These are phyloP conservation scores for Nannospalax galili DNA, from an alignment of 2,113 vertebrate species.

Conservation along the genomic window DNA sequence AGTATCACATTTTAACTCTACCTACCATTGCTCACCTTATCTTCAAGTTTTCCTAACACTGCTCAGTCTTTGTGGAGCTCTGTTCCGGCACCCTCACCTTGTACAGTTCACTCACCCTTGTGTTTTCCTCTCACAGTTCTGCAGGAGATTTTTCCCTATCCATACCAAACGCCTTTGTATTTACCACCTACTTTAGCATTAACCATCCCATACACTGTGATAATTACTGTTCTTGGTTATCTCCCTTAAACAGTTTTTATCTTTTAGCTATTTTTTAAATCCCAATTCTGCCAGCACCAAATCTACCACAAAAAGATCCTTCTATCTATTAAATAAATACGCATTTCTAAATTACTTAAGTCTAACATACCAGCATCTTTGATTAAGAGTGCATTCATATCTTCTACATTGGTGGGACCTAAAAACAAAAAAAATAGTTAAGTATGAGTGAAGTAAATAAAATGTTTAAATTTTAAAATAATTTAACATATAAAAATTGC, in stretches of 20 bases:
- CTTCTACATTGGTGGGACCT: slow-evolving; percentile 93
- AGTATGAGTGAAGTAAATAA: slow-evolving; percentile 61
- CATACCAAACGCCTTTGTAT: background rate
- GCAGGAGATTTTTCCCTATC: background rate
- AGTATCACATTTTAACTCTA: background rate
- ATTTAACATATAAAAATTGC: background rate
- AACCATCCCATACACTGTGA: background rate
- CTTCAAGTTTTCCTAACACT: background rate
- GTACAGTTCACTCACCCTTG: background rate
- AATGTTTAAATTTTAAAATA: background rate
- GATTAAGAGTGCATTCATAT: slow-evolving; percentile 93
- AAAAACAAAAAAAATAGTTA: slow-evolving; percentile 46
- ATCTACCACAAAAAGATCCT: background rate
- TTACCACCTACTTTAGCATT: background rate
- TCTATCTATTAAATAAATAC: background rate
- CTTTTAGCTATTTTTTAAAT: background rate
- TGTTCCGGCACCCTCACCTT: background rate
- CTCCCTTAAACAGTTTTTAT: background rate
- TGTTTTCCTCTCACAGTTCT: background rate
- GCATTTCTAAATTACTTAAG: slow-evolving; percentile 50
- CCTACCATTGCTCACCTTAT: background rate
- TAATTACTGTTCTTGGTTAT: background rate
- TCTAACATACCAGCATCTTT: slow-evolving; percentile 95
- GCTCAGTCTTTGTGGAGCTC: background rate
- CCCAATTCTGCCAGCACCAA: background rate